phyloP scores from a whole-genome alignment of 30 jellyfish, hydroid and myxozoan species.

The Mastigias papua region DNA sequence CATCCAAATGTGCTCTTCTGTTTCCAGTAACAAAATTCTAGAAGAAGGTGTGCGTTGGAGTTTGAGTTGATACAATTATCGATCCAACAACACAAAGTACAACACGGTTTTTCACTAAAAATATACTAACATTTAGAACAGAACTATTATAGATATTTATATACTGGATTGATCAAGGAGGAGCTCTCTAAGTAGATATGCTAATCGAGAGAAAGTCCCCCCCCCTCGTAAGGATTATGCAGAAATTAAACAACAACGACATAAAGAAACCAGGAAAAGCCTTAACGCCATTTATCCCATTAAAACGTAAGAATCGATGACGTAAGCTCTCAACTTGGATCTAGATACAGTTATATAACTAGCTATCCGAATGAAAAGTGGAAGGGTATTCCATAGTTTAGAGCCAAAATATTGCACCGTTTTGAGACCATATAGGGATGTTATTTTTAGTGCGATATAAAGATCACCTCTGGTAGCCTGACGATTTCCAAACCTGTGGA shows the following conservation, averaged over 20 bases:
- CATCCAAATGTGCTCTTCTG: too few species aligned
- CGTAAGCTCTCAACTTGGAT: not conserved
- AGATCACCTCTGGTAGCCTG: conserved; percentile 54
- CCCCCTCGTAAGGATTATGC: not conserved
- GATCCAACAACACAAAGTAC: not conserved
- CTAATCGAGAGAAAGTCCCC: not conserved
- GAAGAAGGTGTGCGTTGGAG: too few species aligned
- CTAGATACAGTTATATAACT: not conserved
- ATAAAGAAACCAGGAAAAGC: not conserved
- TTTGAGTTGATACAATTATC: too few species aligned
- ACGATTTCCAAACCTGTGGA: conserved; percentile 39
- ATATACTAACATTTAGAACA: too few species aligned
- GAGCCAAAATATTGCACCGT: conserved; percentile 19
- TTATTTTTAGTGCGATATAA: conserved; percentile 8
- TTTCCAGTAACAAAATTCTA: too few species aligned
- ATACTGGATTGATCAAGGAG: not conserved
- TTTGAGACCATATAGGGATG: conserved; percentile 21
- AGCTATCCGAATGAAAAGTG: not conserved
- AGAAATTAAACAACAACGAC: not conserved
- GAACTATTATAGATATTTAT: too few species aligned
- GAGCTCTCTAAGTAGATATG: not conserved
- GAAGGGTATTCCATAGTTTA: not conserved
- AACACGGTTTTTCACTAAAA: too few species aligned
- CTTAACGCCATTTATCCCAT: not conserved
- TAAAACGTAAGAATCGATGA: not conserved